Evolutionary conservation across 2,888 invertebrate genomes (phyloP), one percentile per base, ranked within the genome.

Genomic region (Plemyria rubiginata): DNA sequence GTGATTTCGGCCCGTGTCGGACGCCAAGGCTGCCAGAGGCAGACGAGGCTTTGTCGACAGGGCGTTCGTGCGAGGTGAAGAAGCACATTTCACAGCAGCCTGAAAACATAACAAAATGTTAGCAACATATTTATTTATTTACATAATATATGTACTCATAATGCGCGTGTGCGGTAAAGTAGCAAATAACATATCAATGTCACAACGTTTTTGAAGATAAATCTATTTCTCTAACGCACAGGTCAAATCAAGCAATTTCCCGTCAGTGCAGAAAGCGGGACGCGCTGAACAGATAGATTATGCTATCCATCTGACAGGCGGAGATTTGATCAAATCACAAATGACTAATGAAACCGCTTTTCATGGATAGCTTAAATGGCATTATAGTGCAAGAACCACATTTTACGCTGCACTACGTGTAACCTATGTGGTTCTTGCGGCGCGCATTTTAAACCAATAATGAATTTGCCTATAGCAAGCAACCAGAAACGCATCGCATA

Each of bases 81-180:
- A 87, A 84, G 86, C 92, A 81, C 90, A 90, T 89, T 92, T 92
- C 73, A 92, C 90, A 79, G 91, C 91, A 85, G 92, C 90, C 92
- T 92, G 88, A 43, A 50, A 70, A 77, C 56, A 77, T 38, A 79
- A 75, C 15, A 69, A 32, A 45, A 11, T 13, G 43, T 50, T 15
- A 59, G 43, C 28, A 58, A 54, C 12, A 13, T 49, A n/a, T 49
- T n/a, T 28, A 28, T 8, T 32, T 7, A 22, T 22, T 2, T 22
- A 22, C 22, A n/a, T 22, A 2, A 22, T 22, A 3, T 3, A 22
- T 22, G 22, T 22, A 22, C 22, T 3, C n/a, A n/a, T n/a, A n/a
- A n/a, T n/a, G n/a, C n/a, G 8, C 7, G 32, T 32, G 5, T 32
- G 5, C 45, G 22, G 22, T 15, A 15, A n/a, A n/a, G 8, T 28